Conservation (phyloP, 2,797 vertebrate species). For the Gallinago solitaria region DNA sequence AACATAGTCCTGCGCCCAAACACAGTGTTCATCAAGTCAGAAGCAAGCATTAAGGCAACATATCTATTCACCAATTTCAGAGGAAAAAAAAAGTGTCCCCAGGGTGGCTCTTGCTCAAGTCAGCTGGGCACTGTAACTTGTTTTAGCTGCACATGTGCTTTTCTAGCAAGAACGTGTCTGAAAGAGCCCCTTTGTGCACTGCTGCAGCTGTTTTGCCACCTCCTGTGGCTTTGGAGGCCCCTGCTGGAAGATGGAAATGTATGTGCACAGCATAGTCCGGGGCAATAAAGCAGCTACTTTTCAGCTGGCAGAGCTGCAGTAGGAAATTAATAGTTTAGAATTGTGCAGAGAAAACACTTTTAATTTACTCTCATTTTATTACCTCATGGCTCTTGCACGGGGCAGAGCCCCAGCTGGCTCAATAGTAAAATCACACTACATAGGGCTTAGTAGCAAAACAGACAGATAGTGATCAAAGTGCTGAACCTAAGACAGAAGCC, state of each 20-base stretch:
- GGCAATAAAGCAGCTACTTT: slow-evolving; percentile 4
- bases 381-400: not conserved
- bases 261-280: fast-evolving
- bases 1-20: not conserved
- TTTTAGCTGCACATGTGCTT: slow-evolving; percentile 46
- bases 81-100: not conserved
- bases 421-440: not conserved
- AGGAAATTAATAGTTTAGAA: not conserved
- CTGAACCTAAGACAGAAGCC: slow-evolving; percentile 12
- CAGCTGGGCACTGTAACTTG: slow-evolving; percentile 46
- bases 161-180: slow-evolving; percentile 7
- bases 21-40: not conserved
- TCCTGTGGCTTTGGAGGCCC: slow-evolving; percentile 53
- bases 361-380: slow-evolving; percentile 21
- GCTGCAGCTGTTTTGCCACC: slow-evolving; percentile 48
- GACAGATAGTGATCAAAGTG: slow-evolving; percentile 26
- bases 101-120: slow-evolving; percentile 28
- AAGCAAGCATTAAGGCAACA: not conserved
- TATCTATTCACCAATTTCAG: not conserved
- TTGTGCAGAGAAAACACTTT: not conserved
- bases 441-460: not conserved
- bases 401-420: slow-evolving; percentile 17
- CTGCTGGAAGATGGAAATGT: slow-evolving; percentile 49
- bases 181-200: slow-evolving; percentile 52
- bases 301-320: slow-evolving; percentile 6